Percentiles rank a stretch among this genome's conserved stretches.
Evolutionary conservation across 2,797 vertebrate genomes (phyloP).

Genomic region (Thamnophis elegans): DNA sequence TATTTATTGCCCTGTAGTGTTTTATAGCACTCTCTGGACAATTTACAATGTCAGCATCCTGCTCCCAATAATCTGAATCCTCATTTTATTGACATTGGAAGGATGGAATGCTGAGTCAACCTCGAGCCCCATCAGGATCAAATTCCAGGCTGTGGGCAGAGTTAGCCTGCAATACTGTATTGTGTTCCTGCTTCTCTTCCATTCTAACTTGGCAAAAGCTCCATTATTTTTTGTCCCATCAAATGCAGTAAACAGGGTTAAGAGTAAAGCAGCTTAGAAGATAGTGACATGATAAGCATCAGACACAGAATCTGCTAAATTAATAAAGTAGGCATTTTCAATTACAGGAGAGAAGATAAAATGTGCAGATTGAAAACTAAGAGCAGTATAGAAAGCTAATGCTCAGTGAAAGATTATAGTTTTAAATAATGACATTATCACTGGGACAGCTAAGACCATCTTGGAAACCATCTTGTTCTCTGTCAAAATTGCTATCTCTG

Average conservation of each 20-base stretch:
- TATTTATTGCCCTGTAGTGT: background rate
- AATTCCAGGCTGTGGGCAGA: background rate
- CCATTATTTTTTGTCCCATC: background rate
- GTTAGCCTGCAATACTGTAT: background rate
- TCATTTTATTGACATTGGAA: background rate
- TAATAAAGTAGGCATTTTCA: background rate
- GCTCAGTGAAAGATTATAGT: background rate
- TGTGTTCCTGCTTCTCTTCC: background rate
- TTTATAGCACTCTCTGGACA: background rate
- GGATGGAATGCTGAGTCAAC: background rate
- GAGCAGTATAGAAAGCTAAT: background rate
- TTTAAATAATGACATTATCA: background rate
- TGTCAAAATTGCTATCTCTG: background rate
- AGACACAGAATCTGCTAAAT: background rate
- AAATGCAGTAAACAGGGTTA: background rate
- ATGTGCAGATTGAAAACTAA: background rate
- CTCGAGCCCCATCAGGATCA: background rate
- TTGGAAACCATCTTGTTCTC: background rate
- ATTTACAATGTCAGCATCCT: background rate
- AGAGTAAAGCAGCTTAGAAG: background rate
- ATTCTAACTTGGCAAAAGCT: background rate
- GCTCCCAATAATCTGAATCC: background rate
- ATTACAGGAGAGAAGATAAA: background rate
- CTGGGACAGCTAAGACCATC: background rate
- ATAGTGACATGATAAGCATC: background rate